These are phyloP conservation scores for Cotesia typhae DNA, from an alignment of 1,140 invertebrate species.

Conservation along the genomic window DNA sequence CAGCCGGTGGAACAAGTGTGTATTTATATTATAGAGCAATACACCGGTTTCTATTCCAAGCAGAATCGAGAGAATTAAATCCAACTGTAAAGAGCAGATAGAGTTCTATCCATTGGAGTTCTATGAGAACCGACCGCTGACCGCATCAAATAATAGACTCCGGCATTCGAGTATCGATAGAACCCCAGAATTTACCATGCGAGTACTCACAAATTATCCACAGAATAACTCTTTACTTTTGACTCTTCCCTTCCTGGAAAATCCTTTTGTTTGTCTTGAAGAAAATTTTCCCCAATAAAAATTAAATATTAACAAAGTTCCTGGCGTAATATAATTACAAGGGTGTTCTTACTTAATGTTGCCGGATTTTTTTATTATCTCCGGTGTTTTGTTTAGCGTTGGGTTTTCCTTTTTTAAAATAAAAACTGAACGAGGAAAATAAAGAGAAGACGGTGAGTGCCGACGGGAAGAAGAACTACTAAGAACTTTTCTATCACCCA, in stretches of 20 bases:
- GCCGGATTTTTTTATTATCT: too few species aligned
- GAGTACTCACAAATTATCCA: too few species aligned
- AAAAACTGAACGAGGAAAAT: background rate
- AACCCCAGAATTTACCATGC: too few species aligned
- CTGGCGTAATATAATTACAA: too few species aligned
- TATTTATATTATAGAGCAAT: background rate
- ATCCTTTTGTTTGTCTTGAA: too few species aligned
- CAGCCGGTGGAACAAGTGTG: constrained; percentile 36
- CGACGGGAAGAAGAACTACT: constrained; percentile 19
- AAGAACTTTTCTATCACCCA: constrained; percentile 58
- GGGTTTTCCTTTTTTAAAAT: background rate
- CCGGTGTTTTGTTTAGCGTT: background rate
- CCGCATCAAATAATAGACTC: constrained; percentile 59
- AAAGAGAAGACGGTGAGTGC: constrained; percentile 30
- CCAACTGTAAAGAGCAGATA: background rate
- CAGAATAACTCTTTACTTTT: too few species aligned
- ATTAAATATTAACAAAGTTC: too few species aligned
- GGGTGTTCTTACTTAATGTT: too few species aligned
- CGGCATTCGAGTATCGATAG: constrained; percentile 49
- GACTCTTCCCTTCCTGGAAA: too few species aligned
- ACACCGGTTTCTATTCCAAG: background rate
- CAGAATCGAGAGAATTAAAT: background rate
- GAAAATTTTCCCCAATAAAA: too few species aligned
- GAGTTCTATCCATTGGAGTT: constrained; percentile 24
- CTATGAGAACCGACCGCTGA: constrained; percentile 48